Evolutionary conservation across 2,113 vertebrate species (phyloP), one percentile per base, ranked within the genome.

Genomic region (Phoenicopterus ruber): DNA sequence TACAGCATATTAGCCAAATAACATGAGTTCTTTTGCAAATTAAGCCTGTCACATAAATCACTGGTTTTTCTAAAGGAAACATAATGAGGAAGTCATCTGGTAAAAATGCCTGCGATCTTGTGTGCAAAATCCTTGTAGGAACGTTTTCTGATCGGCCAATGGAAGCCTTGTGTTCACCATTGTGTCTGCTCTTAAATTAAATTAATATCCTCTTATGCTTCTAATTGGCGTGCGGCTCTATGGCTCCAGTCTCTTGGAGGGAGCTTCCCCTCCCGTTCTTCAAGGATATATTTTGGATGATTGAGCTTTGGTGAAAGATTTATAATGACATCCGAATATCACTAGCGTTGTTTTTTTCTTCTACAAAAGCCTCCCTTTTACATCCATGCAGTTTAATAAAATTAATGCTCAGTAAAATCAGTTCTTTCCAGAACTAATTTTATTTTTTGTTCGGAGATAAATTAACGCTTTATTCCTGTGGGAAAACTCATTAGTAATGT

Each of bases 71-170:
- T 81, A 71, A 86, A 93, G 67, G 26, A 49, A 88, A 77, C 29
- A 29, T 66, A 73, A 80, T 16, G 63, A 93, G 57, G 85, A 96
- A 95, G 47, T 86, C n/a, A 92, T 88, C 90, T 78, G 67, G 72
- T 90, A 82, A 72, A 81, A 81, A n/a, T 71, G 50, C 54, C 69
- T 86, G 63, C 71, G 80, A 20, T 83, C 26, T 38, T 24, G 32
- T 6, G 44, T 83, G 88, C 83, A 94, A 67, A 93, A 84, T 84
- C 52, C 86, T 76, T 88, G 66, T 34, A 69, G 88, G 86, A 91
- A 72, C 0, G 0, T 44, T 92, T 94, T 74, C 77, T 79, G 77
- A 40, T 71, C 86, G 91, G 84, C 86, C 50, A 63, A 2, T 52
- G 84, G 73, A 89, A 95, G 84, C 40, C 42, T 40, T 71, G 55